Base-by-base conservation (phyloP, 2,113 vertebrate species). In the Hippoglossus stenolepis region DNA sequence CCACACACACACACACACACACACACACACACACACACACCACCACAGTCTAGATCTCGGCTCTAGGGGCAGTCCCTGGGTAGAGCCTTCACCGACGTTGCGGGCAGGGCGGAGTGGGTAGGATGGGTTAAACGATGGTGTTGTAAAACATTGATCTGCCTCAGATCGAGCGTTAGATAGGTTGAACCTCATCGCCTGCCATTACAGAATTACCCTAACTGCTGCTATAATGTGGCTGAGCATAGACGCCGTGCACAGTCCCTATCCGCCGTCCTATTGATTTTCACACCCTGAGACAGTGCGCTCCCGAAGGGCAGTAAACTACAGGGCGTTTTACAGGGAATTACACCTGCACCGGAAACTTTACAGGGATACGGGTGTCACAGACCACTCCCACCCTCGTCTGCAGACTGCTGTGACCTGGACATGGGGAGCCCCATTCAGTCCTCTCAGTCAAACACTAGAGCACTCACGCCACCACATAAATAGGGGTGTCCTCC, bases 321-420 rank as follows among this genome's bases (percentile, higher is more conserved):
- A 96, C 96, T 94, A 95, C 59, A 94, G 94, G 95, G 94, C 94
- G 94, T 97, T 97, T 97, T 96, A 96, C 94, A 96, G 93, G 79
- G 96, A 97, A 97, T 97, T 97, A 96, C 96, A 97, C 96, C 94
- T 96, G 96, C 95, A 95, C 94, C 93, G 94, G 96, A 97, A 97
- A 97, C 95, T 97, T 97, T 96, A 96, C 95, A 94, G 94, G 94
- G 93, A 96, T 92, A 92, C 89, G 90, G 94, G 93, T 96, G 88
- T 91, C 90, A 90, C 20, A 4, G 80, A 83, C 77, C 86, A 73
- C 85, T 90, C 79, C 80, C 28, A 24, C 63, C 51, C 70, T 67
- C 70, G 47, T 45, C 63, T 54, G 60, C 64, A 51, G 56, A 70
- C 69, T 47, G 47, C 59, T 62, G 58, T 20, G 67, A 71, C 7